Percentiles rank a stretch among this genome's conserved stretches.
Conservation (phyloP, 2,888 invertebrate species). For the Scaptodrosophila latifasciaeformis region DNA sequence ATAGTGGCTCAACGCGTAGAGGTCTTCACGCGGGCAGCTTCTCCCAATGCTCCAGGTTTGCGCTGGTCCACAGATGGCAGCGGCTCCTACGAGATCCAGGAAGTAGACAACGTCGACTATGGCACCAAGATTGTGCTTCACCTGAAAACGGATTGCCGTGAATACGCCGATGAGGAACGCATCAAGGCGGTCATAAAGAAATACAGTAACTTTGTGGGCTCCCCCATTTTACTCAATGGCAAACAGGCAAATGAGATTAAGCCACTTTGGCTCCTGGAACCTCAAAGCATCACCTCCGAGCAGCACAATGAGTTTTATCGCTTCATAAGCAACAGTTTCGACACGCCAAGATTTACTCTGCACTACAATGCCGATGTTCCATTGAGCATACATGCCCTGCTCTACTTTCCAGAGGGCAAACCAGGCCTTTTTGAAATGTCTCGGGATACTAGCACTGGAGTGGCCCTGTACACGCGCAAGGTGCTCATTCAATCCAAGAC, state of each 20-base stretch:
- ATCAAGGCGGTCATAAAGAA: slow-evolving; percentile 92
- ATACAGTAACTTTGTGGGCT: slow-evolving; percentile 98
- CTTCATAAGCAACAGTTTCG: slow-evolving; percentile 89
- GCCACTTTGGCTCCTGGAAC: slow-evolving; percentile 95
- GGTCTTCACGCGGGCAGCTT: slow-evolving; percentile 87
- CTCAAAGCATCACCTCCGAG: slow-evolving; percentile 88
- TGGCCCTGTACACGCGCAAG: slow-evolving; percentile 93
- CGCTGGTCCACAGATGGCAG: slow-evolving; percentile 95
- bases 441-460: slow-evolving; percentile 87
- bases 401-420: slow-evolving; percentile 96
- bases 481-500: slow-evolving; percentile 94
- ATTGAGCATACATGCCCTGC: slow-evolving; percentile 89
- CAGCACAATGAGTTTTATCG: slow-evolving; percentile 96
- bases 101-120: slow-evolving; percentile 87
- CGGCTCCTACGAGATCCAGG: slow-evolving; percentile 91
- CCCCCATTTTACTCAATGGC: slow-evolving; percentile 93
- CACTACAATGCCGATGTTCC: slow-evolving; percentile 91
- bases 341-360: slow-evolving; percentile 90
- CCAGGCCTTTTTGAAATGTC: slow-evolving; percentile 94
- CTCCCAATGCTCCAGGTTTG: slow-evolving; percentile 81
- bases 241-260: slow-evolving; percentile 91
- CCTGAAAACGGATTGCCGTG: slow-evolving; percentile 89
- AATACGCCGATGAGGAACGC: slow-evolving; percentile 90
- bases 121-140: slow-evolving; percentile 96
- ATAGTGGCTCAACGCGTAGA: slow-evolving; percentile 98